phyloP scores from a whole-genome alignment of 2,113 vertebrate species.

The Xyliphius kryptos region DNA sequence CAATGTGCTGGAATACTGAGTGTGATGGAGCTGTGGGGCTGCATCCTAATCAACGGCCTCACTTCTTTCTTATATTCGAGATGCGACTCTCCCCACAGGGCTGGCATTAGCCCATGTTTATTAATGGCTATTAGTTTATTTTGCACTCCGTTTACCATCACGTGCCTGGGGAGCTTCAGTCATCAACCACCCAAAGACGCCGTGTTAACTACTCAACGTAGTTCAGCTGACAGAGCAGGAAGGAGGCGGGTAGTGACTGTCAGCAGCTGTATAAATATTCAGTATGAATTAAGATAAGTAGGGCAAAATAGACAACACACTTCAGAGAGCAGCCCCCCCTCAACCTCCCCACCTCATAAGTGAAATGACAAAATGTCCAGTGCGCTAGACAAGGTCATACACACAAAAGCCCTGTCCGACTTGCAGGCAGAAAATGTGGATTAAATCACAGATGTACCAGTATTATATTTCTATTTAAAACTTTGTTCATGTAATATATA shows the following conservation, averaged over 20 bases:
- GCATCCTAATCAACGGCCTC: slow-evolving; percentile 47
- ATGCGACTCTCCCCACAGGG: slow-evolving; percentile 9
- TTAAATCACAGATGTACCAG: too few species aligned
- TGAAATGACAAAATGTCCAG: too few species aligned
- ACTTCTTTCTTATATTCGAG: slow-evolving; percentile 12
- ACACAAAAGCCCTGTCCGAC: too few species aligned
- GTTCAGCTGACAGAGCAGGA: background rate
- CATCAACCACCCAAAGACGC: slow-evolving; percentile 1
- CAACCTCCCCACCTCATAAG: too few species aligned
- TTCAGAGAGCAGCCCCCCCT: too few species aligned
- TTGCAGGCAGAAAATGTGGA: too few species aligned
- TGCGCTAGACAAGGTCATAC: too few species aligned
- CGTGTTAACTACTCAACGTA: background rate
- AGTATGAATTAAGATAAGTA: background rate
- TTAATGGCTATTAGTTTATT: slow-evolving; percentile 35
- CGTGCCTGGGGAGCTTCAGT: slow-evolving; percentile 10
- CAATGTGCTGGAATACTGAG: slow-evolving; percentile 54
- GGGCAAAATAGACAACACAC: background rate
- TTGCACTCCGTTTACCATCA: slow-evolving; percentile 17
- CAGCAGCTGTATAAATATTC: slow-evolving; percentile 7
- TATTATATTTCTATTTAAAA: too few species aligned
- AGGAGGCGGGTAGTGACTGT: background rate
- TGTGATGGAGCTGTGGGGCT: slow-evolving; percentile 22
- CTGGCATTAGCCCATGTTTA: slow-evolving; percentile 28
- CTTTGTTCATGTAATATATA: too few species aligned